These are phyloP conservation scores for Hippocampus abdominalis DNA, from an alignment of 2,113 vertebrate genomes.

Conservation along the genomic window DNA sequence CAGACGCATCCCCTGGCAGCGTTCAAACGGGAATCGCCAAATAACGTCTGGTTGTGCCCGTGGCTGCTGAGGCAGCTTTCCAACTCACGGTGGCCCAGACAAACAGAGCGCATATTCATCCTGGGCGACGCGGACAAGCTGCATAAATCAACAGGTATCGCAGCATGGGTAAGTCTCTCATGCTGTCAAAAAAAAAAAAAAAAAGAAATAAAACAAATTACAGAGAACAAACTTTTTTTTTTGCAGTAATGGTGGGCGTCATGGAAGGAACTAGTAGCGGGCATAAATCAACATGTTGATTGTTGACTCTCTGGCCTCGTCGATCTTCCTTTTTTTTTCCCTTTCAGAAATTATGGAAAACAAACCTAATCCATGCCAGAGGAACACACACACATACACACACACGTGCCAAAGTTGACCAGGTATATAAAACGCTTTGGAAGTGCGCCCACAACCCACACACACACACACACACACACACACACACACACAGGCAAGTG, in stretches of 20 bases:
- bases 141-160: conserved; percentile 54
- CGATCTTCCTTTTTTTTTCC: conserved; percentile 33
- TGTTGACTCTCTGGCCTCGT: conserved; percentile 59
- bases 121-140: conserved; percentile 20
- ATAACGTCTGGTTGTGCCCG: neutral
- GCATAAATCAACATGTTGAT: conserved; percentile 69
- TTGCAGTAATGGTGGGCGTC: conserved; percentile 58
- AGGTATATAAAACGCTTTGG: conserved; percentile 37
- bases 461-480: neutral
- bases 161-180: conserved; percentile 38
- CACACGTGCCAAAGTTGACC: conserved; percentile 21
- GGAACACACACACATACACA: conserved; percentile 18
- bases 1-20: neutral
- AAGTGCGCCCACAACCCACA: conserved; percentile 14
- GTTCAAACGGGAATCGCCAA: conserved; percentile 8
- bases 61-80: neutral
- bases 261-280: conserved; percentile 69
- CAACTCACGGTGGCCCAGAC: neutral
- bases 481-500: conserved; percentile 20
- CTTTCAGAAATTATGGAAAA: conserved; percentile 54
- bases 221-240: conserved; percentile 59
- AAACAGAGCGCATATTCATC: conserved; percentile 6
- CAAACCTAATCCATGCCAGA: conserved; percentile 54
- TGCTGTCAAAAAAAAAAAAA: conserved; percentile 10
- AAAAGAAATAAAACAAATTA: conserved; percentile 49